phyloP scores from a whole-genome alignment of 92 coral and sea anemone species.

The Scolanthus callimorphus region DNA sequence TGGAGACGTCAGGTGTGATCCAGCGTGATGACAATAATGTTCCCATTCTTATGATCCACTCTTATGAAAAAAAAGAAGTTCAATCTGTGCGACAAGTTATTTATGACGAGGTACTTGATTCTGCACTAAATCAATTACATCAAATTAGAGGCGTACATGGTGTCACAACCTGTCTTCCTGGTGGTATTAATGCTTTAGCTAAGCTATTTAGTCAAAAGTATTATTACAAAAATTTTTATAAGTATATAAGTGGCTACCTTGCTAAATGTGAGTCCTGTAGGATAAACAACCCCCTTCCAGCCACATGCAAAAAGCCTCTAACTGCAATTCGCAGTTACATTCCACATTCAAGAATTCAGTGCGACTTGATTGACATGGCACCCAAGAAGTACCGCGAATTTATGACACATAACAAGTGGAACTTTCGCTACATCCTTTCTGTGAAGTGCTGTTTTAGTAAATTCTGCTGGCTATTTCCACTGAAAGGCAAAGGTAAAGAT shows the following conservation, averaged over 20 bases:
- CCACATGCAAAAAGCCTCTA: constrained; percentile 6
- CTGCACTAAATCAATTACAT: not conserved
- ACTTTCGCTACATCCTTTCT: constrained; percentile 17
- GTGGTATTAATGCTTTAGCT: constrained; percentile 12
- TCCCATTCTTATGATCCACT: not conserved
- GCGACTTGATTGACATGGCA: constrained; percentile 27
- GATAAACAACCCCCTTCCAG: constrained; percentile 19
- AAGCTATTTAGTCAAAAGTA: not conserved
- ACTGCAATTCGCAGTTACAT: constrained; percentile 8
- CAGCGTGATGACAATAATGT: not conserved
- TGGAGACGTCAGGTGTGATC: not conserved
- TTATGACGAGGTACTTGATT: not conserved
- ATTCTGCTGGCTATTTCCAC: constrained; percentile 29
- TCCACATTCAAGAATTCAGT: constrained; percentile 7
- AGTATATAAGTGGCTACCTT: not conserved
- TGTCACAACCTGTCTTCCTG: constrained; percentile 10
- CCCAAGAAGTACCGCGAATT: constrained; percentile 17
- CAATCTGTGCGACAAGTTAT: not conserved
- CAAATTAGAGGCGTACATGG: not conserved
- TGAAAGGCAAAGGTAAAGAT: constrained; percentile 1
- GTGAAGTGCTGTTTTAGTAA: constrained; percentile 22
- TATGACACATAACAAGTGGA: constrained; percentile 19
- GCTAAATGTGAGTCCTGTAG: constrained; percentile 3
- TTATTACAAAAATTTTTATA: constrained; percentile 2
- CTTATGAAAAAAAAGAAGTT: not conserved